phyloP scores from a whole-genome alignment of 1,140 invertebrate species.

The Nomia melanderi region DNA sequence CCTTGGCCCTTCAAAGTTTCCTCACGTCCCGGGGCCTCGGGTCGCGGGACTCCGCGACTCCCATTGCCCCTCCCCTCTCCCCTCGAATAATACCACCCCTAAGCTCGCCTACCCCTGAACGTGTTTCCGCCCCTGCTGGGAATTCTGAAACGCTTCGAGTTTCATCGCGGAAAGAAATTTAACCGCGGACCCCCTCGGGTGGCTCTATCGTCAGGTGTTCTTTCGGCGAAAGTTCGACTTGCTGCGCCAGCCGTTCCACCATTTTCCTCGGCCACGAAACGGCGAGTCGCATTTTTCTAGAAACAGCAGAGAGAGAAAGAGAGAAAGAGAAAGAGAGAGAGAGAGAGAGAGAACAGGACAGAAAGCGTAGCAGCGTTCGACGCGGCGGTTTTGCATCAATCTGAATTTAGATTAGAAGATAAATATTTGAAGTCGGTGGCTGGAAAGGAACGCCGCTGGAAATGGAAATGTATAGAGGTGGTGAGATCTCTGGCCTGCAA shows the following conservation, averaged over 20 bases:
- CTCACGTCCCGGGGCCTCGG: constrained; percentile 47
- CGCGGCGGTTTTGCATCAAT: constrained; percentile 7
- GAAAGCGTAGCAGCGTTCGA: neutral
- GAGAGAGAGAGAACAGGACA: too few species aligned
- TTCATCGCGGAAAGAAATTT: constrained; percentile 30
- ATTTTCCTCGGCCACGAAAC: too few species aligned
- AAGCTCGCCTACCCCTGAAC: neutral
- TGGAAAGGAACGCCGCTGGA: neutral
- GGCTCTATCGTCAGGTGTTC: too few species aligned
- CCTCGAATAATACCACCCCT: constrained; percentile 16
- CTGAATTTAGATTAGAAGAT: constrained; percentile 52
- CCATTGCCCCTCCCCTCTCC: constrained; percentile 14
- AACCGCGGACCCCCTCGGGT: neutral
- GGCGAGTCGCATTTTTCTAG: too few species aligned
- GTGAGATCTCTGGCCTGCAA: neutral
- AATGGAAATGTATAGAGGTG: neutral
- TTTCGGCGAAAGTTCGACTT: too few species aligned
- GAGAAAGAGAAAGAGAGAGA: too few species aligned
- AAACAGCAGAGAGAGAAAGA: too few species aligned
- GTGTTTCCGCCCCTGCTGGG: too few species aligned
- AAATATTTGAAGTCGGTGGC: constrained; percentile 14
- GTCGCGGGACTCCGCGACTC: constrained; percentile 6
- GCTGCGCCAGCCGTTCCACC: too few species aligned
- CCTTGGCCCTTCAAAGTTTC: constrained; percentile 53
- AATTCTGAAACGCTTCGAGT: neutral